Evolutionary conservation across 2,113 vertebrate genomes (phyloP), one percentile per base, ranked within the genome.

Genomic region (Xerus inauris): DNA sequence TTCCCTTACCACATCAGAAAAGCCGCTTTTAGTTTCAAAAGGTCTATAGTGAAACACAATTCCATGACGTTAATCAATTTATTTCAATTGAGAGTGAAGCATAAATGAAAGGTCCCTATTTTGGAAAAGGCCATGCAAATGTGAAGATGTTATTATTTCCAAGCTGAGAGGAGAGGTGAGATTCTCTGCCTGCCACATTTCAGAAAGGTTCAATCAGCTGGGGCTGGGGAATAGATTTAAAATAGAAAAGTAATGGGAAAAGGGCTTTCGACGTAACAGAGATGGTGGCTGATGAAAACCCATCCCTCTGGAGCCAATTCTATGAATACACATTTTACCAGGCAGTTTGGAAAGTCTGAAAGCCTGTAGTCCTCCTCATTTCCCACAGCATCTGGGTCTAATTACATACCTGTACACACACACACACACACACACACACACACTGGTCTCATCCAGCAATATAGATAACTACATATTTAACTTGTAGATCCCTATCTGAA

Each of bases 121-220:
- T 94, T 28, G 0, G 92, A 94, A 97, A 97, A 97, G 96, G 94
- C 94, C 95, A 95, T 85, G 92, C 95, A 97, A 97, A 95, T 96
- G 94, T 94, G 95, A 97, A 95, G 96, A 95, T 0, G 0, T 90
- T 96, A 96, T 91, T 97, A 97, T 92, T 95, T 98, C 87, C 71
- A 94, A 94, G 67, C 76, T 73, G 88, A 95, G 76, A 94, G 45
- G 57, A 87, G 71, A 97, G 65, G 95, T 7, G 6, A 97, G 94
- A 77, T 73, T 92, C 94, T 96, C 84, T 94, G 87, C 87, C 77
- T 49, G 84, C 87, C 76, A 94, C 90, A 77, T 95, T 92, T 97
- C 92, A 87, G 75, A 89, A 95, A 94, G 84, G 89, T 94, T 95
- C 96, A 95, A 94, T 96, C 91, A 92, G 92, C 40, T 24, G 13